Conservation (phyloP, 2,797 vertebrate species). For the Coccyzus lansbergi region DNA sequence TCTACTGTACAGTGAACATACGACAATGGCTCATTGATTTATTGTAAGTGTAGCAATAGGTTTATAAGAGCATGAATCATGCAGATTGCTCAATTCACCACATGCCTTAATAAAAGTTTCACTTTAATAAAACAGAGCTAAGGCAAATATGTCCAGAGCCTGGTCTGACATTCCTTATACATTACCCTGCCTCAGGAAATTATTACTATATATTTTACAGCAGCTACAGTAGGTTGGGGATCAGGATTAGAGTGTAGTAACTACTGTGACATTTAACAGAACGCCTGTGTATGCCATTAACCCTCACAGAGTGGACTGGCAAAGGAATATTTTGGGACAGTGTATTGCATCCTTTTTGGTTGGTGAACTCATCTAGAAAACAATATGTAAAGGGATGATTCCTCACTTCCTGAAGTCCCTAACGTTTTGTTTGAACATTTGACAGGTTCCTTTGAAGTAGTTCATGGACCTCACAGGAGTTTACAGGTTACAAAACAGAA, state of each 20-base stretch:
- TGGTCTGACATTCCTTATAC: slow-evolving; percentile 85
- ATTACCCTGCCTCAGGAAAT: slow-evolving; percentile 86
- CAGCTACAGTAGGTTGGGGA: slow-evolving; percentile 82
- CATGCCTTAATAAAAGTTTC: slow-evolving; percentile 87
- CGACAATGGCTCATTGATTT: slow-evolving; percentile 80
- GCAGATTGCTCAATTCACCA: slow-evolving; percentile 82
- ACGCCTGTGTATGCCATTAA: slow-evolving; percentile 75
- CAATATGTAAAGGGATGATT: not conserved
- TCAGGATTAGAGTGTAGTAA: slow-evolving; percentile 84
- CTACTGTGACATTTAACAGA: slow-evolving; percentile 85
- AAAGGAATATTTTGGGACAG: not conserved
- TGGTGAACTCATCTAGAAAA: not conserved
- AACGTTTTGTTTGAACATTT: not conserved
- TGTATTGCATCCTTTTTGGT: not conserved
- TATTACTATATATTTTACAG: slow-evolving; percentile 87
- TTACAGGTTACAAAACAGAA: not conserved
- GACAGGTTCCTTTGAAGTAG: not conserved
- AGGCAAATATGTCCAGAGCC: slow-evolving; percentile 83
- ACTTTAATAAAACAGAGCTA: slow-evolving; percentile 85
- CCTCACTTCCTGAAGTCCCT: not conserved
- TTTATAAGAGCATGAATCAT: slow-evolving; percentile 84
- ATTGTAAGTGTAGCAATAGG: slow-evolving; percentile 79
- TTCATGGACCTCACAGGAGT: not conserved
- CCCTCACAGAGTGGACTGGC: slow-evolving; percentile 59
- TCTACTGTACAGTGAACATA: slow-evolving; percentile 70